phyloP scores from a whole-genome alignment of 1,140 invertebrate species.

The Cydia splendana region DNA sequence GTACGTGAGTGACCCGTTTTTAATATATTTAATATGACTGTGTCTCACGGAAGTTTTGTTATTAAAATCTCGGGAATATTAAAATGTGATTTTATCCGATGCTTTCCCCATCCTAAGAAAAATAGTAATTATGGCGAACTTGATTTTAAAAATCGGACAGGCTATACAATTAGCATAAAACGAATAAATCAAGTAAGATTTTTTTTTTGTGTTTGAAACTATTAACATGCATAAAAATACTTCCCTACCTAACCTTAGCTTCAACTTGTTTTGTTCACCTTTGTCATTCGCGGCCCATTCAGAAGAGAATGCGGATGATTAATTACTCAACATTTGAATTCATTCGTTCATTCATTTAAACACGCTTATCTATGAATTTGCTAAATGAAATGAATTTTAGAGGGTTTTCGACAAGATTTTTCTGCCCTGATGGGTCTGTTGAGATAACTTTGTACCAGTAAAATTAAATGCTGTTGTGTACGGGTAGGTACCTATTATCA shows the following conservation, averaged over 20 bases:
- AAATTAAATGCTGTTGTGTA: background rate
- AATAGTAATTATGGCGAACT: no score
- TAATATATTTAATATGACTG: no score
- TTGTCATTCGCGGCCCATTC: constrained; percentile 1
- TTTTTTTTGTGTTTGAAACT: no score
- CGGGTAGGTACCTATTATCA: background rate
- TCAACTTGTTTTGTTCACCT: background rate
- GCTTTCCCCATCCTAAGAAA: no score
- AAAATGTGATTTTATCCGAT: no score
- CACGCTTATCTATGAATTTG: constrained; percentile 20
- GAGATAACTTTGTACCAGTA: constrained; percentile 15
- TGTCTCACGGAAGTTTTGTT: no score
- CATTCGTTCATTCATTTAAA: constrained; percentile 16
- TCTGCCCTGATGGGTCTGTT: background rate
- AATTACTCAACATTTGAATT: constrained; percentile 24
- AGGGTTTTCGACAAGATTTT: constrained; percentile 26
- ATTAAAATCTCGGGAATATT: no score
- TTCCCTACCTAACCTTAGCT: background rate
- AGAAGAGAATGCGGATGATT: constrained; percentile 15
- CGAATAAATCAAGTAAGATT: no score
- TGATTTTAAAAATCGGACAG: no score
- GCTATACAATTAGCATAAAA: no score
- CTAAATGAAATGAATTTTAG: constrained; percentile 29
- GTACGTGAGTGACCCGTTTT: no score
- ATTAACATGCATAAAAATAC: background rate